Percentiles rank a stretch among this genome's conserved stretches.
Evolutionary conservation across 2,888 invertebrate genomes (phyloP).

Genomic region (Fragum fragum): DNA sequence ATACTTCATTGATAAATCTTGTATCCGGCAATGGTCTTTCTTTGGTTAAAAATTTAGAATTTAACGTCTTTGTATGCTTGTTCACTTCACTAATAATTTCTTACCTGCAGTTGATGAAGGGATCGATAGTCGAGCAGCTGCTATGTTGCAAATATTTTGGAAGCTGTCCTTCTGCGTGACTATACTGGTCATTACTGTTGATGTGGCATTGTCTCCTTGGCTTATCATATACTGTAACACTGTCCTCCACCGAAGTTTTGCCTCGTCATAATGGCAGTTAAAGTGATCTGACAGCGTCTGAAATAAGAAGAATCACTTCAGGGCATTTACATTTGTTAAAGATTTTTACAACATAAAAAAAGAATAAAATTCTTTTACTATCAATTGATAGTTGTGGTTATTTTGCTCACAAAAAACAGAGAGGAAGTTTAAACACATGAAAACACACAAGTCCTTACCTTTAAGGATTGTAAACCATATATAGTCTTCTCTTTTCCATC

Average conservation of each 20-base stretch:
- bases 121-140: slow-evolving; percentile 36
- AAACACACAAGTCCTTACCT: slow-evolving; percentile 5
- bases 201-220: not conserved
- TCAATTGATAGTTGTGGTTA: too few relatives aligned
- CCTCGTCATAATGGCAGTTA: not conserved
- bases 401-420: too few relatives aligned
- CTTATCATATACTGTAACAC: not conserved
- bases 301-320: too few relatives aligned
- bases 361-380: too few relatives aligned
- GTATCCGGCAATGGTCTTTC: too few relatives aligned
- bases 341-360: too few relatives aligned
- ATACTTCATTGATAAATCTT: too few relatives aligned
- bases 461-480: slow-evolving; percentile 14
- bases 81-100: too few relatives aligned
- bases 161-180: not conserved
- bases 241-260: not conserved
- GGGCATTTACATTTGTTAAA: too few relatives aligned
- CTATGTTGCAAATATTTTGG: slow-evolving; percentile 36
- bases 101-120: slow-evolving; percentile 51
- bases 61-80: too few relatives aligned
- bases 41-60: too few relatives aligned
- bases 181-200: slow-evolving; percentile 15
- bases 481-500: not conserved
- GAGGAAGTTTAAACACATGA: too few relatives aligned
- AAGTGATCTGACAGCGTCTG: slow-evolving; percentile 30